These are phyloP conservation scores for Morphnarchus princeps DNA, from an alignment of 2,113 vertebrate species.

Conservation along the genomic window DNA sequence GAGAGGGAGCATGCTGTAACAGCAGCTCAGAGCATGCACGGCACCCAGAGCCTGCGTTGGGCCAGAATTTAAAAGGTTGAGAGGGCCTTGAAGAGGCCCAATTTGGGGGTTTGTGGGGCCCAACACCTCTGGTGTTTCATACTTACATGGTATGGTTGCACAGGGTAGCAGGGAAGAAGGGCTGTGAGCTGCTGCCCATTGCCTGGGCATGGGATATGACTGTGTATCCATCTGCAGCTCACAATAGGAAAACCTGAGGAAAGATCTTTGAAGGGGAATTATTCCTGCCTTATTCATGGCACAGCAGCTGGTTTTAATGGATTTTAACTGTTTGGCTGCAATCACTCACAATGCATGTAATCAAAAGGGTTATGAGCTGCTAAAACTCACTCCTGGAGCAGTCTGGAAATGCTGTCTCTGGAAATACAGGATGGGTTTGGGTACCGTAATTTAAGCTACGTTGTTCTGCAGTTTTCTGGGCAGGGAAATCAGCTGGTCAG, in stretches of 20 bases:
- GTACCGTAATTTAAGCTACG: neutral
- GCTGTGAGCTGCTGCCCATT: neutral
- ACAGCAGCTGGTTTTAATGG: constrained; percentile 26
- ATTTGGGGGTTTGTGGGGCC: neutral
- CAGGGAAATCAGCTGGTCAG: neutral
- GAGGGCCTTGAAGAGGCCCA: neutral
- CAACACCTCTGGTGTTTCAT: neutral
- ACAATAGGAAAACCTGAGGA: neutral
- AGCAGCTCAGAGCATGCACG: neutral
- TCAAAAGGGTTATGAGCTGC: constrained; percentile 6
- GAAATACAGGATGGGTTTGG: neutral
- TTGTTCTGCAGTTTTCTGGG: neutral
- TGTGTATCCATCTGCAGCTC: neutral
- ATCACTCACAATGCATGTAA: neutral
- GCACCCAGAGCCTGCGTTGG: neutral
- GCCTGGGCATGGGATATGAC: too few relatives aligned
- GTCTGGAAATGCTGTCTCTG: neutral
- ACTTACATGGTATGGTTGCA: too few relatives aligned
- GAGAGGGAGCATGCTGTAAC: neutral
- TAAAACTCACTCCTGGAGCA: neutral
- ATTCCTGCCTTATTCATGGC: neutral
- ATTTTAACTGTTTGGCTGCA: constrained; percentile 2
- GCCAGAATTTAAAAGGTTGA: neutral
- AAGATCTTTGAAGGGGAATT: neutral
- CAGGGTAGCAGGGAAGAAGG: neutral